These are phyloP conservation scores for Dione juno DNA, from an alignment of 2,888 invertebrate genomes.

Conservation along the genomic window DNA sequence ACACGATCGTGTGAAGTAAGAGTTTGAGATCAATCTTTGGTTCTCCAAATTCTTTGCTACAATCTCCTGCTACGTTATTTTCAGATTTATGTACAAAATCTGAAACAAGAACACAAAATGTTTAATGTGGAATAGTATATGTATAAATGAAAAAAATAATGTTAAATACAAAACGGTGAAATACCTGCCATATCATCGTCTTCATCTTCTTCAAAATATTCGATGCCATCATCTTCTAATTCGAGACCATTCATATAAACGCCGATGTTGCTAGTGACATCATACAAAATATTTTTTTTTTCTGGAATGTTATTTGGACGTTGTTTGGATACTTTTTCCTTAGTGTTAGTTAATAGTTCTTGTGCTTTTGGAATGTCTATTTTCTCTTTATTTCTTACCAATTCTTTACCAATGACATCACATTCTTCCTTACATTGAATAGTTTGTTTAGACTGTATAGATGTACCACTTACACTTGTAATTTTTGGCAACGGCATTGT, in stretches of 20 bases:
- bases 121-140: background rate
- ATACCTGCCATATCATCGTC: slow-evolving; percentile 37
- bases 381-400: background rate
- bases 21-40: slow-evolving; percentile 68
- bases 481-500: background rate
- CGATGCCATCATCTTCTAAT: slow-evolving; percentile 58
- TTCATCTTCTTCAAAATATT: slow-evolving; percentile 47
- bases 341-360: background rate
- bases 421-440: background rate
- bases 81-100: slow-evolving; percentile 30
- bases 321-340: background rate
- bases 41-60: too few species aligned
- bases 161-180: background rate
- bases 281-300: slow-evolving; percentile 29
- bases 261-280: slow-evolving; percentile 18
- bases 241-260: slow-evolving; percentile 60
- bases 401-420: slow-evolving; percentile 43
- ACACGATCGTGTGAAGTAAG: slow-evolving; percentile 65
- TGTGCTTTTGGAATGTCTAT: background rate
- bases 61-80: slow-evolving; percentile 22
- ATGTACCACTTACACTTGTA: background rate
- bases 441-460: slow-evolving; percentile 12
- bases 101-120: slow-evolving; percentile 36
- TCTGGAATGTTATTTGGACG: background rate
- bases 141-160: background rate